Percentiles rank a stretch among this genome's conserved stretches.
Conservation (phyloP, 2,888 invertebrate species). For the Lasioglossum zephyrum region DNA sequence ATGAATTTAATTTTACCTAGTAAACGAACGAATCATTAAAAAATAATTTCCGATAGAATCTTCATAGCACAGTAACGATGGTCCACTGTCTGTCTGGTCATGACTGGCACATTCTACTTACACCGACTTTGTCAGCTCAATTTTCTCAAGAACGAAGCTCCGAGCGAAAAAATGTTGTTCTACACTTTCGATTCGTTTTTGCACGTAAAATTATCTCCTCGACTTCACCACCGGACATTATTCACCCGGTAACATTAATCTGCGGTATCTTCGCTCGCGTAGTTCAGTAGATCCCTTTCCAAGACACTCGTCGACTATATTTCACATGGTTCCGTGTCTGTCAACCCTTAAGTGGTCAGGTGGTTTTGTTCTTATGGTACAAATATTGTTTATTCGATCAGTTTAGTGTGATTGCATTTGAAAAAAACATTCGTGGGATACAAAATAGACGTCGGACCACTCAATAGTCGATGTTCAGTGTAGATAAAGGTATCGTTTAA, state of each 20-base stretch:
- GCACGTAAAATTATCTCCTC: background rate
- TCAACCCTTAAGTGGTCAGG: background rate
- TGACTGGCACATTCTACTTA: background rate
- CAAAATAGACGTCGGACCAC: background rate
- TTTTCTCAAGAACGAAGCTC: background rate
- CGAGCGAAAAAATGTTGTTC: background rate
- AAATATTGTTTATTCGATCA: background rate
- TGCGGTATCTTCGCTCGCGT: background rate
- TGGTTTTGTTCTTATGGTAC: background rate
- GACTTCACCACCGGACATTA: background rate
- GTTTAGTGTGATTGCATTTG: background rate
- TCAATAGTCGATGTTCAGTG: background rate
- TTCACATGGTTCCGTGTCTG: constrained; percentile 5
- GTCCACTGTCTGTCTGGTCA: background rate
- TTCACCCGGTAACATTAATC: constrained; percentile 1
- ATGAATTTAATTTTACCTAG: background rate
- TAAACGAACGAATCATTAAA: background rate
- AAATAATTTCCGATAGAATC: background rate
- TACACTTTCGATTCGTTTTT: background rate
- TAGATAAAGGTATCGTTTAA: background rate
- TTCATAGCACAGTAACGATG: background rate
- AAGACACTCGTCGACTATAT: background rate
- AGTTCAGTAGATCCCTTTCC: background rate
- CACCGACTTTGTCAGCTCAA: background rate
- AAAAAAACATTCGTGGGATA: background rate